Base-by-base conservation (phyloP, 2,888 invertebrate genomes). In the Spialia ferax region DNA sequence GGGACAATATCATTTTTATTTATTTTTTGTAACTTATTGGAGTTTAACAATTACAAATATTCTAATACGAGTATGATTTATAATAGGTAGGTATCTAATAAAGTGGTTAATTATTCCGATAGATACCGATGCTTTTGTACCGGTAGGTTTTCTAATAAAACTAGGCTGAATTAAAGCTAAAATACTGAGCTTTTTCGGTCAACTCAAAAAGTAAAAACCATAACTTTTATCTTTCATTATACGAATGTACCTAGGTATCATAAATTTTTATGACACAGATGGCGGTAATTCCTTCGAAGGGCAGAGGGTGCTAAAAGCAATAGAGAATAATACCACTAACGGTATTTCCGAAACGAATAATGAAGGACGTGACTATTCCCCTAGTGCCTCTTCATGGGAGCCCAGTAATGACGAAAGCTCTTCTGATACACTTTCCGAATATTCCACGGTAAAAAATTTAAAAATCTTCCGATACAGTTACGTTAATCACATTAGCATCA, bases 351-450 rank as follows among this genome's bases (percentile, higher is more conserved):
- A 80, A 2, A 65, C 32, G 20, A 50, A 69, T 15, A 79, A 81
- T 2, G 87, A 87, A 15, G 75, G 75, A 0, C 73, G 74, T 10
- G 91, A 89, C 68, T 91, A 75, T 72, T 87, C 88, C 0, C 81
- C 85, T 1, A 89, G 90, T 63, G 85, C 77, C 0, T 88, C 91
- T 0, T 87, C 86, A 0, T 91, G 91, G 91, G 84, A 76, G 20
- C 90, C 91, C 0, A 86, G 86, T 45, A 86, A 83, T n/a, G 82
- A 84, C 0, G 66, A 66, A 29, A 22, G 20, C 32, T 66, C 79
- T 1, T 83, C 82, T 10, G 83, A 79, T 8, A 87, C 67, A 2
- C 42, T 23, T 1, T 68, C 62, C 56, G 67, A 62, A 38, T 20
- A 86, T 26, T 81, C 83, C 10, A 79, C 59, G 57, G 70, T 69